phyloP scores from a whole-genome alignment of 1,140 invertebrate species.

The Adelges cooleyi region DNA sequence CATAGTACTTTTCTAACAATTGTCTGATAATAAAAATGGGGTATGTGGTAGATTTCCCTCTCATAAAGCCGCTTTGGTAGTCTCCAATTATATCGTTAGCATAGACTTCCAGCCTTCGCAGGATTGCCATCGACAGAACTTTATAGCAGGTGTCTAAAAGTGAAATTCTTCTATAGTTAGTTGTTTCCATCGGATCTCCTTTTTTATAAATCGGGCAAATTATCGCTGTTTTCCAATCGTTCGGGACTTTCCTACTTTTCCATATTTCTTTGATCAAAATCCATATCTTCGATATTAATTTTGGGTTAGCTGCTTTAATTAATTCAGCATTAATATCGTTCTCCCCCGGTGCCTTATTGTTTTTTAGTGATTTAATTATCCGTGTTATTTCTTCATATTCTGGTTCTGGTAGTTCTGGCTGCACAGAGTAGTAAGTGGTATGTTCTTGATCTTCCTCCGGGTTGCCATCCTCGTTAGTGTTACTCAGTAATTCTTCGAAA shows the following conservation, averaged over 20 bases:
- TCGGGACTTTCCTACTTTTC: background rate
- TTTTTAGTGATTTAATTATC: background rate
- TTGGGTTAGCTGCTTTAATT: background rate
- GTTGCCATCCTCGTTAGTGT: background rate
- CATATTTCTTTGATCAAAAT: background rate
- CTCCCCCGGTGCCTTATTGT: background rate
- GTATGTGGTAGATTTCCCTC: no score
- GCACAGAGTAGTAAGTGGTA: background rate
- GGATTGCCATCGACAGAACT: no score
- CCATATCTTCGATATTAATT: background rate
- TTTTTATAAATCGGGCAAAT: no score
- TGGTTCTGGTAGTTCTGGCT: background rate
- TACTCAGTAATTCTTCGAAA: background rate
- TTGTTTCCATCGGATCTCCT: no score
- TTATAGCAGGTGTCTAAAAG: no score
- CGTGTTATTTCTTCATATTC: background rate
- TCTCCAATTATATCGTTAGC: background rate
- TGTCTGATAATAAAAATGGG: no score
- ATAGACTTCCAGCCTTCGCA: background rate
- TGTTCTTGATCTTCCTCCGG: background rate
- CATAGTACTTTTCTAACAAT: no score
- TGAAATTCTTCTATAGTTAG: no score
- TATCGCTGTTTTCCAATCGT: background rate
- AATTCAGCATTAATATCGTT: background rate
- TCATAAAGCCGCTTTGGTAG: no score